Percentiles rank a stretch among this genome's conserved stretches.
phyloP scores from a whole-genome alignment of 1,140 invertebrate genomes.

The Mamestra configurata region DNA sequence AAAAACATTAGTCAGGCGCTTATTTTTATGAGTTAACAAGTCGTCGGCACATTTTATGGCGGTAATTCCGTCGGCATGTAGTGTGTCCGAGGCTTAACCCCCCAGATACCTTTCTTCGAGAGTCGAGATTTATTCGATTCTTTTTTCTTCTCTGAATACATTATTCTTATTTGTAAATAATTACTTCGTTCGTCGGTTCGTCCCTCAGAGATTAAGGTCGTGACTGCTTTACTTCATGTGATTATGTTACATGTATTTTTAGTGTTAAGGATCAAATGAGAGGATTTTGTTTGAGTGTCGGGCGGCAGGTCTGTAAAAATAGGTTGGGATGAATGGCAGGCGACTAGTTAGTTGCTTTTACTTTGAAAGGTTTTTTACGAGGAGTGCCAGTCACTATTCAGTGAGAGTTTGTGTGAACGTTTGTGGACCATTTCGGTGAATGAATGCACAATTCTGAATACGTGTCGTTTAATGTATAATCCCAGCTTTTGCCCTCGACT shows the following conservation, averaged over 20 bases:
- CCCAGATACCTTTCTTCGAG: conserved; percentile 52
- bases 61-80: conserved; percentile 20
- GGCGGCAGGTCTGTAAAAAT: neutral
- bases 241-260: conserved; percentile 31
- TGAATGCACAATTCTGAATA: no score
- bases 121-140: conserved; percentile 59
- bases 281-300: neutral
- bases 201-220: conserved; percentile 35
- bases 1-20: conserved; percentile 12
- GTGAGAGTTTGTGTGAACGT: neutral
- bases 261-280: conserved; percentile 9
- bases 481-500: no score
- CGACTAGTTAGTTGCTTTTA: neutral
- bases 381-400: neutral
- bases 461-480: no score
- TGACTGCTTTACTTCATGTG: conserved; percentile 50
- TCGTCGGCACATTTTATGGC: conserved; percentile 18
- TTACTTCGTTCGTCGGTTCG: conserved; percentile 50
- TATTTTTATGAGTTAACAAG: conserved; percentile 39
- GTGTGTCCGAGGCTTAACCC: conserved; percentile 44
- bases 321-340: neutral
- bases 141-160: conserved; percentile 61
- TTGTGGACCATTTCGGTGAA: neutral
- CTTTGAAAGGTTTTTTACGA: neutral
- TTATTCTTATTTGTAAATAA: conserved; percentile 64